These are phyloP conservation scores for Pangasianodon hypophthalmus DNA, from an alignment of 2,113 vertebrate genomes.

Conservation along the genomic window DNA sequence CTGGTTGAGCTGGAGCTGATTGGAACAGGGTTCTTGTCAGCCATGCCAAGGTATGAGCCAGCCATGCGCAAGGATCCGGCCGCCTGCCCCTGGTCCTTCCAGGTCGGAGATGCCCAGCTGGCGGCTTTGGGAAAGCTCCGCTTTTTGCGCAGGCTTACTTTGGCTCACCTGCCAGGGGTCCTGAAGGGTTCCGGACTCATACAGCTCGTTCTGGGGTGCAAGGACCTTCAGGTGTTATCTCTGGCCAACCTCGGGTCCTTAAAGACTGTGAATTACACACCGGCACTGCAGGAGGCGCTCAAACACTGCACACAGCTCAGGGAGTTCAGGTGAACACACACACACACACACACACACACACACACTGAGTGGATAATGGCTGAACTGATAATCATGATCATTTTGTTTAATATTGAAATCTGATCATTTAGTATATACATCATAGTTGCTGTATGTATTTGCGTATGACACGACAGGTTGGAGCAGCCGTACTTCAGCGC, in stretches of 20 bases:
- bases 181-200: constrained; percentile 86
- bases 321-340: constrained; percentile 84
- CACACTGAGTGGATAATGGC: not conserved
- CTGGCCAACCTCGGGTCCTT: constrained; percentile 90
- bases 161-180: constrained; percentile 91
- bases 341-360: constrained; percentile 24
- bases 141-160: constrained; percentile 81
- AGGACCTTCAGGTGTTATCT: constrained; percentile 83
- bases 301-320: constrained; percentile 84
- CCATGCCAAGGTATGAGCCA: constrained; percentile 89
- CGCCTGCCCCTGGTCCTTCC: constrained; percentile 83
- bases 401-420: too few relatives aligned
- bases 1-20: constrained; percentile 89
- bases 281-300: constrained; percentile 85
- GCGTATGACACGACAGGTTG: constrained; percentile 73
- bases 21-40: constrained; percentile 89
- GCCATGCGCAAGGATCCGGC: constrained; percentile 88
- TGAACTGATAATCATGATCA: too few relatives aligned
- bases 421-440: too few relatives aligned
- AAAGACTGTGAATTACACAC: constrained; percentile 85
- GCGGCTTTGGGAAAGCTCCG: constrained; percentile 82
- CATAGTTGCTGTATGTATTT: not conserved
- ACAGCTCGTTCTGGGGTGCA: constrained; percentile 81
- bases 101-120: constrained; percentile 82
- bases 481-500: constrained; percentile 94